Base-by-base conservation (phyloP, 2,797 vertebrate species). In the Leptodactylus fallax region DNA sequence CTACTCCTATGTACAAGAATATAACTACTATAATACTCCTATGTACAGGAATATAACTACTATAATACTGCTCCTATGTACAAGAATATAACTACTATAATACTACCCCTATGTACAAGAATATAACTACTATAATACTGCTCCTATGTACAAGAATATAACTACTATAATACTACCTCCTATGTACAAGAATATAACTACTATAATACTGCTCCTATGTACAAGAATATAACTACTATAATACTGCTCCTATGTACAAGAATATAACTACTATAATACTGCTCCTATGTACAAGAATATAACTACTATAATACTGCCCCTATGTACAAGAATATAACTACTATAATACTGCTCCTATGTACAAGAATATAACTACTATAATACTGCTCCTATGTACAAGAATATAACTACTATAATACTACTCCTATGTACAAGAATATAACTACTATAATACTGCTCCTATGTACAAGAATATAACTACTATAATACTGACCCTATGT, bases 221-320 rank as follows among this genome's bases (percentile, higher is more conserved):
- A n/a, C n/a, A n/a, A n/a, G n/a, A n/a, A n/a, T n/a, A n/a, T n/a
- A n/a, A 61, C 60, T 65, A 65, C 63, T 67, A 27, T 67, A 67
- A 25, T 67, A 65, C n/a, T 65, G 63, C 63, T n/a, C n/a, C n/a
- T n/a, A n/a, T n/a, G n/a, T n/a, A n/a, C n/a, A n/a, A n/a, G n/a
- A n/a, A n/a, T n/a, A n/a, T n/a, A n/a, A 61, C 60, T 65, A 65
- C 63, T 67, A 27, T 67, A 67, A 25, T 67, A 65, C n/a, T 65
- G 63, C 63, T n/a, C n/a, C n/a, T n/a, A n/a, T n/a, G n/a, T n/a
- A n/a, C n/a, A n/a, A n/a, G n/a, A n/a, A n/a, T n/a, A n/a, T n/a
- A n/a, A 61, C 60, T 65, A 65, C 63, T 67, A 27, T 67, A 67
- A 25, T 67, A 65, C n/a, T 65, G 63, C 63, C n/a, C n/a, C n/a